Conservation (phyloP, 2,113 vertebrate genomes). For the Acrocephalus arundinaceus region DNA sequence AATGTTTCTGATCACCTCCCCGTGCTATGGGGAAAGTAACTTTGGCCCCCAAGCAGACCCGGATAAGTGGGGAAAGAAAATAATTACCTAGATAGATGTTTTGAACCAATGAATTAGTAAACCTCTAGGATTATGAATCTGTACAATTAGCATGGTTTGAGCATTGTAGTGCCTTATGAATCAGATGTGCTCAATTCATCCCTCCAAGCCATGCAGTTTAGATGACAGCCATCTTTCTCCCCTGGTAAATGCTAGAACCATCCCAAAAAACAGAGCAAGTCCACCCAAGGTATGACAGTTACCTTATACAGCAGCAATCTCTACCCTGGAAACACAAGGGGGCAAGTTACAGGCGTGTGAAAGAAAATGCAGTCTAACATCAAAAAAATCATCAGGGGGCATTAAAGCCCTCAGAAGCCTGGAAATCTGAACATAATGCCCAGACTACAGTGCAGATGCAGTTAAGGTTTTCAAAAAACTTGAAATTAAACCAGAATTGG, state of each 20-base stretch:
- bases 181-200: background rate
- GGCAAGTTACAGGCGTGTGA: background rate
- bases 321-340: background rate
- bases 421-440: background rate
- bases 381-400: background rate
- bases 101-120: background rate
- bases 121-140: background rate
- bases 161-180: background rate
- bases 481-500: background rate
- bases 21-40: background rate
- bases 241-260: background rate
- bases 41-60: background rate
- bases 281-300: background rate
- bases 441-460: background rate
- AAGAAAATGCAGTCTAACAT: background rate
- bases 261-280: background rate
- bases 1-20: background rate
- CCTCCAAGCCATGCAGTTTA: background rate
- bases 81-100: accelerated
- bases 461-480: background rate
- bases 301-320: background rate
- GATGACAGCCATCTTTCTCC: background rate
- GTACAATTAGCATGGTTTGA: background rate
- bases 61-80: background rate
- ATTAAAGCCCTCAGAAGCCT: background rate